Conservation (phyloP, 2,797 vertebrate genomes). For the Chloroceryle amazona region DNA sequence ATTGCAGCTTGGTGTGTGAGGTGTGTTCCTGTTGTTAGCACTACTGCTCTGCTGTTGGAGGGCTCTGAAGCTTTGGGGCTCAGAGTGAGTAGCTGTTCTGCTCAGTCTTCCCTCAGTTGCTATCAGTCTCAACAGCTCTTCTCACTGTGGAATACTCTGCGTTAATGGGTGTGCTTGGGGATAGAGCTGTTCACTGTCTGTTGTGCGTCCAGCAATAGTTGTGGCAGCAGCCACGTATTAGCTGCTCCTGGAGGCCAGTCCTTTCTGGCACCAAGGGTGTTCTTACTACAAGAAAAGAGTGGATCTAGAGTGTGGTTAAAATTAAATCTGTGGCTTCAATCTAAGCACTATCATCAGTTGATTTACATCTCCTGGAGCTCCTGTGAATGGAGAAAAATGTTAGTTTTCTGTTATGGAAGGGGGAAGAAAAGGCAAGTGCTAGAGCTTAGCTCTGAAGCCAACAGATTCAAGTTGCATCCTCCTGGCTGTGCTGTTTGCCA, state of each 20-base stretch:
- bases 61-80: neutral
- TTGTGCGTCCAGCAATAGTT: neutral
- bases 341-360: neutral
- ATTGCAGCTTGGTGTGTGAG: neutral
- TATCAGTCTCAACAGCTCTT: neutral
- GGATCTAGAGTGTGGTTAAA: neutral
- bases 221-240: neutral
- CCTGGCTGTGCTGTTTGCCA: slow-evolving; percentile 44
- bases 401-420: neutral
- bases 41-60: neutral
- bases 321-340: neutral
- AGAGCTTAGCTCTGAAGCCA: neutral
- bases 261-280: neutral
- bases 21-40: neutral
- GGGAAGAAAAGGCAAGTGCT: neutral
- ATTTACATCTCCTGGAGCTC: neutral
- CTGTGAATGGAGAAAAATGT: neutral
- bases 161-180: neutral
- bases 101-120: neutral
- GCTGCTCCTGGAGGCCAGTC: neutral
- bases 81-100: neutral
- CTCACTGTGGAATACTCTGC: neutral
- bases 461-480: neutral
- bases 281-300: neutral
- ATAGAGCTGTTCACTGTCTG: neutral